phyloP scores from a whole-genome alignment of 2,888 invertebrate genomes.

The Doris montereyensis region DNA sequence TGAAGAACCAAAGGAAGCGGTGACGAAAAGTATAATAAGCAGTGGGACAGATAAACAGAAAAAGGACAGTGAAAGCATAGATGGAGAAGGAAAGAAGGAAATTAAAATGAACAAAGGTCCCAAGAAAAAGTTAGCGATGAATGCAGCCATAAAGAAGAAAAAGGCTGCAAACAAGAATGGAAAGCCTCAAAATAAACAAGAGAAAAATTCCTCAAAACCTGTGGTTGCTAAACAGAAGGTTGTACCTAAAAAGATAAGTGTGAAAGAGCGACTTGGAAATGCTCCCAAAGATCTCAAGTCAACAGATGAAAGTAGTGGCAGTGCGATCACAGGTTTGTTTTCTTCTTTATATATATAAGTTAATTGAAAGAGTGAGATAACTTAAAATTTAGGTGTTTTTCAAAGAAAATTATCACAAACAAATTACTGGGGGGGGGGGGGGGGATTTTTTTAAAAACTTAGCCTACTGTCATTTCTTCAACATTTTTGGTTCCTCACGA shows the following conservation, averaged over 20 bases:
- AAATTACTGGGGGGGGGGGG: too few species aligned
- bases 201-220: too few species aligned
- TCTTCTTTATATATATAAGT: too few species aligned
- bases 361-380: slow-evolving; percentile 1
- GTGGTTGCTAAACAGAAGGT: too few species aligned
- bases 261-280: slow-evolving; percentile 18
- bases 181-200: too few species aligned
- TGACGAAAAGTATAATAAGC: not conserved
- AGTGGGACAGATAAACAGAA: not conserved
- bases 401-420: too few species aligned
- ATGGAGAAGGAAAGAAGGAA: slow-evolving; percentile 4
- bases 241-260: not conserved
- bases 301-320: not conserved
- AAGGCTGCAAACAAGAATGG: too few species aligned
- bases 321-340: too few species aligned
- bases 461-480: too few species aligned
- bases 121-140: not conserved
- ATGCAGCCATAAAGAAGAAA: not conserved
- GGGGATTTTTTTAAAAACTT: too few species aligned
- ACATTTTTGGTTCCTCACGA: too few species aligned
- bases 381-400: slow-evolving; percentile 24
- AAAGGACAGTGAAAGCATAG: not conserved
- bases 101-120: not conserved
- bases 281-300: not conserved
- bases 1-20: not conserved